phyloP scores from a whole-genome alignment of 2,113 vertebrate species.

The Siniperca knerii region DNA sequence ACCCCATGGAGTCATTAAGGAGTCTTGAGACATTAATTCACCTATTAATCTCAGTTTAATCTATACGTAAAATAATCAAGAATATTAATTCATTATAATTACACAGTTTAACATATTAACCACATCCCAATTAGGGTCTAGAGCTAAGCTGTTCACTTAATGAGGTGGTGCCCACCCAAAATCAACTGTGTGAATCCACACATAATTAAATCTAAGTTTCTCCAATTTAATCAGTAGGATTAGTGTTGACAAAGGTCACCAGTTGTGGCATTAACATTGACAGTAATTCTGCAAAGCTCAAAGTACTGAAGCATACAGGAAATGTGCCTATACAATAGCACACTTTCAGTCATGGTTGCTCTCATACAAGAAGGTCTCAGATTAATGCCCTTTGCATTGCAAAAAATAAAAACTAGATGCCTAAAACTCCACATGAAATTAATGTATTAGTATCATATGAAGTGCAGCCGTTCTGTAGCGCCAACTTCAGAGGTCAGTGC shows the following conservation, averaged over 20 bases:
- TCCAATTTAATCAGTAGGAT: constrained; percentile 21
- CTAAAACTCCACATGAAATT: too few species aligned
- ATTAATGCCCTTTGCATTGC: not conserved
- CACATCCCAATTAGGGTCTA: constrained; percentile 60
- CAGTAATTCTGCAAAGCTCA: not conserved
- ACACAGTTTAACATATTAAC: constrained; percentile 65
- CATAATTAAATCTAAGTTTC: constrained; percentile 43
- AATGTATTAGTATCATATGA: too few species aligned
- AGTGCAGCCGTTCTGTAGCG: too few species aligned
- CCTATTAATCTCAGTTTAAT: constrained; percentile 66
- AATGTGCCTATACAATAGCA: not conserved
- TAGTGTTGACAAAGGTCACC: constrained; percentile 41
- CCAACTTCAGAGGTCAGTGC: not conserved
- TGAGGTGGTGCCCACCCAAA: constrained; percentile 25
- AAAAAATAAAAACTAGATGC: not conserved
- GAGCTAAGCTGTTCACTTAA: constrained; percentile 43
- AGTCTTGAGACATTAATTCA: constrained; percentile 67
- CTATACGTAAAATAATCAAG: constrained; percentile 67
- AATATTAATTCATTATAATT: constrained; percentile 62
- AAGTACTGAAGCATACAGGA: not conserved
- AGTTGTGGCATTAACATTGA: constrained; percentile 8
- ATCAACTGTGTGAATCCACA: constrained; percentile 20
- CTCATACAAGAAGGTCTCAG: not conserved
- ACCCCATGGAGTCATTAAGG: constrained; percentile 69
- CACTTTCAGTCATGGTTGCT: not conserved